These are phyloP conservation scores for Drosophila lini DNA, from an alignment of 1,140 invertebrate species.

Conservation along the genomic window DNA sequence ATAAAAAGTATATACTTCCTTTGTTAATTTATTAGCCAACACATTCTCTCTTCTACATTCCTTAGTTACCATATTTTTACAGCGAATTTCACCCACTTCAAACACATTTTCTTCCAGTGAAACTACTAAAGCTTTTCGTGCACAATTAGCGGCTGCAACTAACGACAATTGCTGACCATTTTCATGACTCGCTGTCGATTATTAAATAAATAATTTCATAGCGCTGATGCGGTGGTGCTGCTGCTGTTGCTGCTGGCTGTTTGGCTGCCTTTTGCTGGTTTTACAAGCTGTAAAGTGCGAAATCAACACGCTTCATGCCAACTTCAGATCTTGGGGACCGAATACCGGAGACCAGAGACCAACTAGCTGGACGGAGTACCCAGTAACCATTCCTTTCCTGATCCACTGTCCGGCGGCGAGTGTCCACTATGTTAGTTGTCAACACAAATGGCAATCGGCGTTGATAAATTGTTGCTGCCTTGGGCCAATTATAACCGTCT, in stretches of 20 bases:
- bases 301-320: slow-evolving; percentile 82
- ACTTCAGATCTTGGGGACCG: slow-evolving; percentile 50
- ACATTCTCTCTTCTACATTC: not conserved
- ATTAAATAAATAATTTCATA: slow-evolving; percentile 83
- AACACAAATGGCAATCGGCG: slow-evolving; percentile 79
- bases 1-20: no score
- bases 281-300: slow-evolving; percentile 82
- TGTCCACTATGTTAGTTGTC: slow-evolving; percentile 77
- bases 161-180: slow-evolving; percentile 74
- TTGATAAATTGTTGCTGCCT: slow-evolving; percentile 81
- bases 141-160: slow-evolving; percentile 67
- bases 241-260: not conserved
- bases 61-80: not conserved
- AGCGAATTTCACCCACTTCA: accelerated
- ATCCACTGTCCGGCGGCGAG: slow-evolving; percentile 37
- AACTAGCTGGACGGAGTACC: slow-evolving; percentile 6
- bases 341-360: slow-evolving; percentile 1
- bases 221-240: slow-evolving; percentile 29
- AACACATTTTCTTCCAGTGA: not conserved
- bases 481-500: slow-evolving; percentile 82
- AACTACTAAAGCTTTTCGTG: slow-evolving; percentile 56
- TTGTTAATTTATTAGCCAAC: not conserved
- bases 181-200: slow-evolving; percentile 63
- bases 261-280: slow-evolving; percentile 56
- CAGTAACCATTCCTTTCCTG: slow-evolving; percentile 41